Percentiles rank a stretch among this genome's conserved stretches.
These are phyloP conservation scores for Lagorchestes hirsutus DNA, from an alignment of 2,797 vertebrate species.

Conservation along the genomic window DNA sequence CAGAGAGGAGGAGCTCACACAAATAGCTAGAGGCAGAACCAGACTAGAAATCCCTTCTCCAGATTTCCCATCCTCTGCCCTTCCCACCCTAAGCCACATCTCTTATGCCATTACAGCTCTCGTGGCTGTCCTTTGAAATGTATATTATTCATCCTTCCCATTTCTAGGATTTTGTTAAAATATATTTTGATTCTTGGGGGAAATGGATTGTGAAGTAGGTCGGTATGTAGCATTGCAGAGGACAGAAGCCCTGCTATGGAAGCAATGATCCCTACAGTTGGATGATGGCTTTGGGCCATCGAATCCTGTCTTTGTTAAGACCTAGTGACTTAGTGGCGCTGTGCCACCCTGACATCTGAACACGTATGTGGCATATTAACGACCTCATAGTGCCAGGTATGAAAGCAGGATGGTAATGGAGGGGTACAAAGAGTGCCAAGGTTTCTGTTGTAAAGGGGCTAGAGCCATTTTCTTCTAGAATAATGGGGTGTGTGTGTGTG, in stretches of 20 bases:
- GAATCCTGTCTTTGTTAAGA: background rate
- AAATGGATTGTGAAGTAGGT: background rate
- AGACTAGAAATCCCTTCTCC: background rate
- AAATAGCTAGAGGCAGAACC: background rate
- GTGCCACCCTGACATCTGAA: background rate
- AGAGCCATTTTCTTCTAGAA: background rate
- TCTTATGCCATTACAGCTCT: background rate
- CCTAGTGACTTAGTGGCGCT: background rate
- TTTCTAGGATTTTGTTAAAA: background rate
- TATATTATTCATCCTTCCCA: background rate
- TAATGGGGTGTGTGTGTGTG: background rate
- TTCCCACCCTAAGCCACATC: background rate
- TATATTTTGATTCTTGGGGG: background rate
- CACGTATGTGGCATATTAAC: background rate
- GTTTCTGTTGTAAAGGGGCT: background rate
- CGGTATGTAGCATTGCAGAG: background rate
- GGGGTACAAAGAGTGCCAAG: background rate
- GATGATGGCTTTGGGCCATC: background rate
- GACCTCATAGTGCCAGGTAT: background rate
- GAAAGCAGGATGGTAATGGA: background rate
- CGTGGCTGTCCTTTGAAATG: background rate
- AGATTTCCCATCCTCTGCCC: background rate
- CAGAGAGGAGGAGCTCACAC: background rate
- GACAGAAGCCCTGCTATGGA: background rate
- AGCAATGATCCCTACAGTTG: background rate